These are phyloP conservation scores for Tiliacea citrago DNA, from an alignment of 2,888 invertebrate species.

Conservation along the genomic window DNA sequence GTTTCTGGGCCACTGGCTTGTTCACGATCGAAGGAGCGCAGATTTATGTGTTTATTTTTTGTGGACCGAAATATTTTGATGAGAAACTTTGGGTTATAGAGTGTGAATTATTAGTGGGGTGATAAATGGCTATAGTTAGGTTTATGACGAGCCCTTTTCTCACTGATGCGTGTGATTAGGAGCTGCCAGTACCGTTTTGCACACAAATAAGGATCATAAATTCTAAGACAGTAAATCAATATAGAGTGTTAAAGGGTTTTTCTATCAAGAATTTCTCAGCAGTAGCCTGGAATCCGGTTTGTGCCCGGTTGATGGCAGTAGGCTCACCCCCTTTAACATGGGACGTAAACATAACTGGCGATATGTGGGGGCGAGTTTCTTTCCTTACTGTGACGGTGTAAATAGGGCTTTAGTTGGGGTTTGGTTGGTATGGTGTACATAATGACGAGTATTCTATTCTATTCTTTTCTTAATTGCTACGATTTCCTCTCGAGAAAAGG, in stretches of 20 bases:
- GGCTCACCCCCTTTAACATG: background rate
- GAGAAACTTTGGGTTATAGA: slow-evolving; percentile 16
- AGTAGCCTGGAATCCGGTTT: background rate
- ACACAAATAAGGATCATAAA: background rate
- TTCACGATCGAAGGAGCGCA: slow-evolving; percentile 34
- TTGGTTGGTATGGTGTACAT: too few species aligned
- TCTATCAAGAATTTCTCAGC: background rate
- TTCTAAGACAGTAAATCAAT: background rate
- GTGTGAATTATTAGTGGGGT: slow-evolving; percentile 28
- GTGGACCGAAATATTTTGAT: slow-evolving; percentile 27
- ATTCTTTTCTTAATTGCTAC: too few species aligned
- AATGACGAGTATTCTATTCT: too few species aligned
- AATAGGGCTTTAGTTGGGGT: background rate
- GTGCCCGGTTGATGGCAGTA: background rate
- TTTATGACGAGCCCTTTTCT: background rate
- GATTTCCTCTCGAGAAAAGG: background rate
- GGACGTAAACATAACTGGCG: too few species aligned
- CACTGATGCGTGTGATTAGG: slow-evolving; percentile 12
- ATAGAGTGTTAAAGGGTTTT: background rate
- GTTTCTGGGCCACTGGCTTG: slow-evolving; percentile 61
- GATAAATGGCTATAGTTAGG: slow-evolving; percentile 18
- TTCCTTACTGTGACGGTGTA: background rate
- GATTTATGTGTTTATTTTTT: slow-evolving; percentile 59
- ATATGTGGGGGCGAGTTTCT: too few species aligned
- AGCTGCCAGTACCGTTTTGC: background rate